phyloP scores from a whole-genome alignment of 2,113 vertebrate species.

The Odontesthes bonariensis region DNA sequence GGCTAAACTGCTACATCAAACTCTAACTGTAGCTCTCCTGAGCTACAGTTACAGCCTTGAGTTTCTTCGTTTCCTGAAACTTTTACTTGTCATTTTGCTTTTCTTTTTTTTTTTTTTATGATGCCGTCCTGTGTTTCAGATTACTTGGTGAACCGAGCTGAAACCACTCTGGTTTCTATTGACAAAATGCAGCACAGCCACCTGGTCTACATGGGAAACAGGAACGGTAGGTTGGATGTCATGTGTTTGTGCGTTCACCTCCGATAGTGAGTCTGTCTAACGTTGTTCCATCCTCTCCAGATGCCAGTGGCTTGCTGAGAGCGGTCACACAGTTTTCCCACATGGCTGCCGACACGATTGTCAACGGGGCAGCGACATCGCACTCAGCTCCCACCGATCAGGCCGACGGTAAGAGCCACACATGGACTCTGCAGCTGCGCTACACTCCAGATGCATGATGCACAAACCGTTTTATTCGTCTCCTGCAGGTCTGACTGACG shows the following conservation, averaged over 20 bases:
- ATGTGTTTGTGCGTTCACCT: not conserved
- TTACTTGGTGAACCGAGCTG: constrained; percentile 89
- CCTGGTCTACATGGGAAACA: constrained; percentile 78
- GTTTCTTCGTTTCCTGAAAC: too few relatives aligned
- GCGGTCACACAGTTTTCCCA: constrained; percentile 89
- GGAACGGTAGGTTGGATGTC: constrained; percentile 75
- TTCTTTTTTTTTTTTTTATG: not conserved
- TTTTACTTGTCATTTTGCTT: not conserved
- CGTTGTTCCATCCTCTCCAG: constrained; percentile 57
- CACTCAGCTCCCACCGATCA: constrained; percentile 89
- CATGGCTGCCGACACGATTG: constrained; percentile 89
- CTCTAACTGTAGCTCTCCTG: too few relatives aligned
- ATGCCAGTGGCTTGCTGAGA: constrained; percentile 84
- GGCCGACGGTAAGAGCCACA: constrained; percentile 87
- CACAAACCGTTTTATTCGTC: not conserved
- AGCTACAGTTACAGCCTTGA: too few relatives aligned
- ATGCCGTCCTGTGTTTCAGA: constrained; percentile 77
- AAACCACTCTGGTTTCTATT: constrained; percentile 82
- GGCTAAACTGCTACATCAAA: too few relatives aligned
- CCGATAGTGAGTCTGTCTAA: not conserved
- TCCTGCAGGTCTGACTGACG: constrained; percentile 84
- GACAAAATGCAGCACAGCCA: constrained; percentile 86
- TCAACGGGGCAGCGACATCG: constrained; percentile 88
- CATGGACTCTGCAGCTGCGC: not conserved
- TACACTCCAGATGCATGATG: too few relatives aligned